phyloP scores from a whole-genome alignment of 2,797 vertebrate genomes.

The Enteromius trimaculatus region DNA sequence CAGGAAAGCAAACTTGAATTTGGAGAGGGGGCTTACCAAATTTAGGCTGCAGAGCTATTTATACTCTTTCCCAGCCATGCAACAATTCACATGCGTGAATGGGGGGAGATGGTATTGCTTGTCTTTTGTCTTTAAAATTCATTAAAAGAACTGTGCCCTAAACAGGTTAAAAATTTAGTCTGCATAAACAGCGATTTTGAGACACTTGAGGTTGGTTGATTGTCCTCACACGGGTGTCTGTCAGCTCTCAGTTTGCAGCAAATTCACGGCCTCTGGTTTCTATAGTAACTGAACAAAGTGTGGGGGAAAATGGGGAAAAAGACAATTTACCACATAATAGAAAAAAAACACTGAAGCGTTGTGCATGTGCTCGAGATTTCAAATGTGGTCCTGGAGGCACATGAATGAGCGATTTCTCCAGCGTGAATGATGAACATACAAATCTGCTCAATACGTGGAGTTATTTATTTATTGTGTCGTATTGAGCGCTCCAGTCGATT shows the following conservation, averaged over 20 bases:
- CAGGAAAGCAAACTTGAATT: slow-evolving; percentile 10
- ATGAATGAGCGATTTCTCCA: background rate
- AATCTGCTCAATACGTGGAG: background rate
- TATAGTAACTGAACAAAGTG: slow-evolving; percentile 62
- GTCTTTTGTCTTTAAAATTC: background rate
- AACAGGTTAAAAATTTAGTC: background rate
- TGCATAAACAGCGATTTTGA: background rate
- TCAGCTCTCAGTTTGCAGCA: slow-evolving; percentile 40
- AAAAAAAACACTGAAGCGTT: slow-evolving; percentile 50
- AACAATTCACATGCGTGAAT: background rate
- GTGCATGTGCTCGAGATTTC: slow-evolving; percentile 55
- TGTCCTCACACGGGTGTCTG: slow-evolving; percentile 39
- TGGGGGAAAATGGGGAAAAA: slow-evolving; percentile 54
- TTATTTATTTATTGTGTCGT: slow-evolving; percentile 36
- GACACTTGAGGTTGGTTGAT: slow-evolving; percentile 36
- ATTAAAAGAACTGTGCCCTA: background rate
- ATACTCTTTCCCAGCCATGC: background rate
- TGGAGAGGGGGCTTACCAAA: slow-evolving; percentile 26
- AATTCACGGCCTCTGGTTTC: slow-evolving; percentile 59
- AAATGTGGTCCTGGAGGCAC: slow-evolving; percentile 48
- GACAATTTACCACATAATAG: slow-evolving; percentile 68
- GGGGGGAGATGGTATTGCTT: background rate
- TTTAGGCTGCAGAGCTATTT: slow-evolving; percentile 38
- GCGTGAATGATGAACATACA: background rate
- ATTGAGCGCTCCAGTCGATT: slow-evolving; percentile 27